Evolutionary conservation across 2,113 vertebrate species (phyloP), one percentile per base, ranked within the genome.

Genomic region (Embiotoca jacksoni): DNA sequence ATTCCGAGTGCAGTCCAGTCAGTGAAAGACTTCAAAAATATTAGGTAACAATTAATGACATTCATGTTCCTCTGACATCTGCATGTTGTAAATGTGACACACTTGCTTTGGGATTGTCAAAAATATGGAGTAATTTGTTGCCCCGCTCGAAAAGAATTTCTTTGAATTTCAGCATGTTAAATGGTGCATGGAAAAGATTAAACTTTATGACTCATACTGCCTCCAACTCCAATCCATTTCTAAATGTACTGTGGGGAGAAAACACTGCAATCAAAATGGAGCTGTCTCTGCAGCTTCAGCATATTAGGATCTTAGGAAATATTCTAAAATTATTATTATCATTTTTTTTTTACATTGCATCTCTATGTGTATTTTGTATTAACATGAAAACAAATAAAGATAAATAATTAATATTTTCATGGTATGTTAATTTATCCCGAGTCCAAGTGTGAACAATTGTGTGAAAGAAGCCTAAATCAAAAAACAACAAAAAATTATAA

Each of bases 201-300:
- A 44, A 61, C 32, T 44, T 67, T 73, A 78, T 85, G 83, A 91
- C 75, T 89, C 75, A 82, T 32, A 31, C 39, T 33, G 69, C 61
- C 53, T 81, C 39, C 35, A 59, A 58, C 65, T 72, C 70, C 60
- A 62, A 3, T 61, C 50, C 56, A 37, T 77, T 60, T 82, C 72
- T 57, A 80, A 82, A 80, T 78, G 8, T 66, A 30, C 56, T 58
- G 41, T 57, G 1, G 3, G 46, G 8, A 64, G 4, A 52, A 32
- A 56, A 61, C 6, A 13, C 32, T 53, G 33, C 39, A 72, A 61
- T 80, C 6, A 35, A 61, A 66, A 46, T 11, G 32, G 6, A 31
- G 39, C 11, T 44, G n/a, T 53, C 31, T 64, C 37, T 31, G 16
- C 65, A 11, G 32, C 49, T 63, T 54, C 0, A 1, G 9, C 15